Conservation (phyloP, 1,140 invertebrate genomes). For the Drosophila burlai region DNA sequence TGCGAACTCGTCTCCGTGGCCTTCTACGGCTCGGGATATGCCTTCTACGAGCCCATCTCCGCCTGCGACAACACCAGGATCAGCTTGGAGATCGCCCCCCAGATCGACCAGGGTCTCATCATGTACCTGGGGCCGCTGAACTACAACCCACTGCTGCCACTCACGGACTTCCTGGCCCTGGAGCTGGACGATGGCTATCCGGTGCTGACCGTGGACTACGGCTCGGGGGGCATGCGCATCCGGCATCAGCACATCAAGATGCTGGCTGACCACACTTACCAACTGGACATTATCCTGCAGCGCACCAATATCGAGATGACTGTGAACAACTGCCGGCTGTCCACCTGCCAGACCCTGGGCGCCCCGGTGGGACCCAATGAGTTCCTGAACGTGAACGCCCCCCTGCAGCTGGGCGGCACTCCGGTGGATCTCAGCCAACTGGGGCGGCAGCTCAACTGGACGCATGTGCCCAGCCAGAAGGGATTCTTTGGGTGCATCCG, state of each 20-base stretch:
- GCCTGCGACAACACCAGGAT: conserved; percentile 91
- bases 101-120: conserved; percentile 91
- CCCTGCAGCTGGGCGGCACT: conserved; percentile 94
- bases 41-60: conserved; percentile 93
- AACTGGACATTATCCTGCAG: conserved; percentile 92
- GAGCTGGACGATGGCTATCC: conserved; percentile 95
- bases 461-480: conserved; percentile 87
- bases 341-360: conserved; percentile 89
- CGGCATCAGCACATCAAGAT: conserved; percentile 91
- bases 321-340: conserved; percentile 91
- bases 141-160: conserved; percentile 87
- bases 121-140: conserved; percentile 96
- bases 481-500: conserved; percentile 94
- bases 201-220: conserved; percentile 95
- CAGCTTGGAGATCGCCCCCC: conserved; percentile 91
- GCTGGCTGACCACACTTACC: conserved; percentile 92
- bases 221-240: conserved; percentile 91
- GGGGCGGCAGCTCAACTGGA: conserved; percentile 88
- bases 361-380: conserved; percentile 90
- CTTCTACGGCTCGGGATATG: conserved; percentile 95
- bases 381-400: conserved; percentile 94
- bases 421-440: conserved; percentile 88
- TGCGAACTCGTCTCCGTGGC: conserved; percentile 95
- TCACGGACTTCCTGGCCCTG: conserved; percentile 95
- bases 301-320: conserved; percentile 90